phyloP scores from a whole-genome alignment of 2,888 invertebrate genomes.

The Heliconius cydno region DNA sequence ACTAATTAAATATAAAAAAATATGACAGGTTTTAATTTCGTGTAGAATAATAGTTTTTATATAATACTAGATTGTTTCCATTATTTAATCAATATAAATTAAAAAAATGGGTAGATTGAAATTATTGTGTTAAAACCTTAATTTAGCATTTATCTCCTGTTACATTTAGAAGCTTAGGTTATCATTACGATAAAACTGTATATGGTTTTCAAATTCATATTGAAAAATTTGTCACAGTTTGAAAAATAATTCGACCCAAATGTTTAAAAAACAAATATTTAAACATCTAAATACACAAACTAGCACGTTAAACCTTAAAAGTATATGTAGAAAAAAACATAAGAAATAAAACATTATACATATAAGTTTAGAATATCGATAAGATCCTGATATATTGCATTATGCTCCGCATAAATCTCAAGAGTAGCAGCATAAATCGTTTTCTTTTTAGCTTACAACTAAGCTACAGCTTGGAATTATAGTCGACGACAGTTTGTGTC shows the following conservation, averaged over 20 bases:
- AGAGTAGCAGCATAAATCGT: conserved; percentile 1
- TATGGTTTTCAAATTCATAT: too few species aligned
- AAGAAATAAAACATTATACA: not conserved
- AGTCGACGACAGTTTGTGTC: conserved; percentile 2
- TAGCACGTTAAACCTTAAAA: not conserved
- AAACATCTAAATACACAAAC: not conserved
- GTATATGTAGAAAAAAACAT: not conserved
- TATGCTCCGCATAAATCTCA: conserved; percentile 24
- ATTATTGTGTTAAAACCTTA: not conserved
- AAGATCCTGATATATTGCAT: conserved; percentile 20
- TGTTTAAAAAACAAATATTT: not conserved
- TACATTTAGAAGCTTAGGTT: not conserved
- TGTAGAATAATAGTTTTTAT: too few species aligned
- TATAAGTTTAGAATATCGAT: conserved; percentile 19
- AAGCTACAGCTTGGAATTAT: conserved; percentile 17
- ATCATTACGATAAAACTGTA: too few species aligned
- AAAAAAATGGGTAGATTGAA: too few species aligned
- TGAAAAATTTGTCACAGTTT: not conserved
- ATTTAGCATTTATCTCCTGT: not conserved
- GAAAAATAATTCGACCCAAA: not conserved
- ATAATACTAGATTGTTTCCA: not conserved
- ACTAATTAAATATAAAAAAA: too few species aligned
- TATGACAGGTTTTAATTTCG: too few species aligned
- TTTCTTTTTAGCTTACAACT: conserved; percentile 22
- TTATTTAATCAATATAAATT: not conserved